Conservation (phyloP, 2,888 invertebrate species). For the Pedicia rivosa region DNA sequence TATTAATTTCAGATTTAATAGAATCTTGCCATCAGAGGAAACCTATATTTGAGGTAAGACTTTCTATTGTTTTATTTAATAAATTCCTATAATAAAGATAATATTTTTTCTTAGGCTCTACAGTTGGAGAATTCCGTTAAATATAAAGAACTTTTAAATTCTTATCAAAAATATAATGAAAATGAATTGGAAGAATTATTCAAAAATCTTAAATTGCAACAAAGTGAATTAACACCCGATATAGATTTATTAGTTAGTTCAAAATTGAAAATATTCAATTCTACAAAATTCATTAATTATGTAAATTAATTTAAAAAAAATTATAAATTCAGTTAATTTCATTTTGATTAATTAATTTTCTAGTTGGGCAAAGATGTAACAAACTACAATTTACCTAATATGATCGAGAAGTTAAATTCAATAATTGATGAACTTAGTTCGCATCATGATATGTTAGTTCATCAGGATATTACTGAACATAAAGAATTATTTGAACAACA, state of each 20-base stretch:
- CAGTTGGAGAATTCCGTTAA: slow-evolving; percentile 37
- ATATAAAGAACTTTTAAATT: slow-evolving; percentile 32
- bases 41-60: slow-evolving; percentile 46
- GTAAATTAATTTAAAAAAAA: slow-evolving; percentile 11
- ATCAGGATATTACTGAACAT: slow-evolving; percentile 28
- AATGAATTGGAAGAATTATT: slow-evolving; percentile 39
- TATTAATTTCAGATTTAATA: slow-evolving; percentile 36
- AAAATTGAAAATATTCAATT: slow-evolving; percentile 54
- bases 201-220: slow-evolving; percentile 32
- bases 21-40: slow-evolving; percentile 52
- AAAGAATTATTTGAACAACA: slow-evolving; percentile 31
- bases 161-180: slow-evolving; percentile 36
- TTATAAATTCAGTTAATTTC: too few species aligned
- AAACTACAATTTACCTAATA: slow-evolving; percentile 41
- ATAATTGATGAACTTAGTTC: slow-evolving; percentile 38
- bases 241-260: slow-evolving; percentile 47
- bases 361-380: slow-evolving; percentile 53
- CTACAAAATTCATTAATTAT: slow-evolving; percentile 21
- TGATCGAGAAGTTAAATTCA: slow-evolving; percentile 39
- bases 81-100: too few species aligned
- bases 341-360: slow-evolving; percentile 14
- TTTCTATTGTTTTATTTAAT: too few species aligned
- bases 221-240: slow-evolving; percentile 38
- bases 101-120: slow-evolving; percentile 32
- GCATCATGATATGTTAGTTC: too few species aligned